Evolutionary conservation across 2,888 invertebrate species (phyloP).

Genomic region (Tipula confusa): DNA sequence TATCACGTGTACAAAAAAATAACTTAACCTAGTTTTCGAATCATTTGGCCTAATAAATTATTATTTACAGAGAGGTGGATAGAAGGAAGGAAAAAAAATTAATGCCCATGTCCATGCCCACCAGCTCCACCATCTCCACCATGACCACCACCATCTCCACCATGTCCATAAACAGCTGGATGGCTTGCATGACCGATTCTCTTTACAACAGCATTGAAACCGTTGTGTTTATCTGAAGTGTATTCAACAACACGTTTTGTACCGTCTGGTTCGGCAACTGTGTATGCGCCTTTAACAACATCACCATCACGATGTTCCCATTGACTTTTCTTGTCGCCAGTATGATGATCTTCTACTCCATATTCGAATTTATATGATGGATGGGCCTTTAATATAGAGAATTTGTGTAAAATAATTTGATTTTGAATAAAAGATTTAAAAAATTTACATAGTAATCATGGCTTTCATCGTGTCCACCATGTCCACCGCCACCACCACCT

Average conservation of each 20-base stretch:
- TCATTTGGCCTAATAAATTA: neutral
- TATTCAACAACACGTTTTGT: constrained; percentile 45
- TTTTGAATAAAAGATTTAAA: neutral
- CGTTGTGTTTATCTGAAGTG: constrained; percentile 43
- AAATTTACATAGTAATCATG: neutral
- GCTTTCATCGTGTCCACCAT: constrained; percentile 33
- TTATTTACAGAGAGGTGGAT: neutral
- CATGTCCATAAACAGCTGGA: constrained; percentile 33
- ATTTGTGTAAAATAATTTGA: neutral
- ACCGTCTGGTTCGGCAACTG: constrained; percentile 45
- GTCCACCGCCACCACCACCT: constrained; percentile 35
- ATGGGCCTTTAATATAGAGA: constrained; percentile 38
- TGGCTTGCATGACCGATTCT: constrained; percentile 40
- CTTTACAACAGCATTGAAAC: constrained; percentile 44
- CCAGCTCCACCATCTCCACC: constrained; percentile 27
- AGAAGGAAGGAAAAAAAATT: too few species aligned
- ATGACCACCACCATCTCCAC: constrained; percentile 31
- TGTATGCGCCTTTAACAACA: constrained; percentile 44
- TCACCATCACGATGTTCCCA: constrained; percentile 49
- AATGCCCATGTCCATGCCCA: constrained; percentile 30
- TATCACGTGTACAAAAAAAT: neutral
- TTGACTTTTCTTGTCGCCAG: constrained; percentile 44
- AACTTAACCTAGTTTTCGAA: neutral
- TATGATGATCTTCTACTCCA: constrained; percentile 44
- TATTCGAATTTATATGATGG: constrained; percentile 44